phyloP scores from a whole-genome alignment of 2,888 invertebrate species.

The Notodromas monacha region DNA sequence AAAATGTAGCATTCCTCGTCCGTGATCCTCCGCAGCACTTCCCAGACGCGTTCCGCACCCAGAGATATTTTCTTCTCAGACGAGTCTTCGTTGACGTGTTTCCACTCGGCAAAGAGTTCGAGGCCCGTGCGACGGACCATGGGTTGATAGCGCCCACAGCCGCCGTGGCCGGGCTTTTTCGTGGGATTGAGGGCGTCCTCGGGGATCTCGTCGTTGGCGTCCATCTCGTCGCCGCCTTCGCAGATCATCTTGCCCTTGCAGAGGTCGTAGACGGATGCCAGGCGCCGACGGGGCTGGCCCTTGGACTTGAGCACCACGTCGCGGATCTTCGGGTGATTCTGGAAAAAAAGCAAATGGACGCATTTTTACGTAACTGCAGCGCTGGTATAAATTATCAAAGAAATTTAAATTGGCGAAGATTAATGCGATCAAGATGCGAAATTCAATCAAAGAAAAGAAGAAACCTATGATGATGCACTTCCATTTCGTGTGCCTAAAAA shows the following conservation, averaged over 20 bases:
- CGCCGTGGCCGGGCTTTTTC: constrained; percentile 43
- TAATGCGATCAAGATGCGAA: neutral
- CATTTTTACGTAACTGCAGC: too few relatives aligned
- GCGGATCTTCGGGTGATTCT: constrained; percentile 66
- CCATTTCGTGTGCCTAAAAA: too few relatives aligned
- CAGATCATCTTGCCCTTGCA: constrained; percentile 95
- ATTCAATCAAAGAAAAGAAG: too few relatives aligned
- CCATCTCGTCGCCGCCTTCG: constrained; percentile 94
- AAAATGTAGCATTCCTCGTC: constrained; percentile 20
- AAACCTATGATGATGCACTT: too few relatives aligned
- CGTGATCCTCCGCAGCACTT: constrained; percentile 20
- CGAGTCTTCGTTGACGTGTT: constrained; percentile 50
- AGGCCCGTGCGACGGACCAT: constrained; percentile 57
- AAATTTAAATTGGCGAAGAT: neutral
- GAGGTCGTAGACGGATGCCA: constrained; percentile 81
- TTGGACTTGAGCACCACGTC: constrained; percentile 83
- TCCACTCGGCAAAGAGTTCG: constrained; percentile 91
- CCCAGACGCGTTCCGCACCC: constrained; percentile 22
- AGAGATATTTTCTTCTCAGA: constrained; percentile 19
- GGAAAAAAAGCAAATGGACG: constrained; percentile 13
- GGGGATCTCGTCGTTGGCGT: constrained; percentile 20
- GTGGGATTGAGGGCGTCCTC: constrained; percentile 21
- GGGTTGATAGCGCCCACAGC: constrained; percentile 93
- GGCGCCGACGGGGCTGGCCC: constrained; percentile 70
- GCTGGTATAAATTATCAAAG: too few relatives aligned